phyloP scores from a whole-genome alignment of 2,797 vertebrate genomes.

The Lutjanus campechanus region DNA sequence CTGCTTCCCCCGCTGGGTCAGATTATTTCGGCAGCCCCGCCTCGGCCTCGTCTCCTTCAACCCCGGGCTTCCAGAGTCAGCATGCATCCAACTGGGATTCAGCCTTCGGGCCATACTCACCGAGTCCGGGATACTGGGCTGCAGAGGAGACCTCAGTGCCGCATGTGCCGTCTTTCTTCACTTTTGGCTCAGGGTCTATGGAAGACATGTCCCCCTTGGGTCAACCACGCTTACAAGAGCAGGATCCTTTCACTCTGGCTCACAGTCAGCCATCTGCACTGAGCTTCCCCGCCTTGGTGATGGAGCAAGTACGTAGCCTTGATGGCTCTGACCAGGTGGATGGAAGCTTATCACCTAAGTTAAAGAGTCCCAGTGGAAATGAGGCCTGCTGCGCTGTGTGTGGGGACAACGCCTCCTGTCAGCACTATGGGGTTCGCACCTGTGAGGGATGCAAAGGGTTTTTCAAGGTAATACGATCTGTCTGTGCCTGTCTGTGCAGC shows the following conservation, averaged over 20 bases:
- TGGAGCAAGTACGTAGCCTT: conserved; percentile 73
- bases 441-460: conserved; percentile 95
- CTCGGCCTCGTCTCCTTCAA: conserved; percentile 90
- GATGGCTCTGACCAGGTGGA: conserved; percentile 64
- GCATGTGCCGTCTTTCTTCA: conserved; percentile 88
- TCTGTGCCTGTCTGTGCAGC: background rate
- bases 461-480: conserved; percentile 85
- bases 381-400: conserved; percentile 96
- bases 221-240: conserved; percentile 73
- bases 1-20: conserved; percentile 90
- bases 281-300: conserved; percentile 80
- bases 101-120: conserved; percentile 89
- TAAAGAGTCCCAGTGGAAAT: conserved; percentile 76
- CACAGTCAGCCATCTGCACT: conserved; percentile 68
- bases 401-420: conserved; percentile 95
- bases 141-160: conserved; percentile 86
- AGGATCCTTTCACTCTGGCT: conserved; percentile 72
- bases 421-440: conserved; percentile 96
- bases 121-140: conserved; percentile 89
- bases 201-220: conserved; percentile 77
- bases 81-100: conserved; percentile 89
- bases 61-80: conserved; percentile 89
- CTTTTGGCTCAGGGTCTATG: conserved; percentile 73
- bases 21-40: conserved; percentile 94
- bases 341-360: conserved; percentile 69